Evolutionary conservation across 2,113 vertebrate species (phyloP), one percentile per base, ranked within the genome.

Genomic region (Laterallus jamaicensis): DNA sequence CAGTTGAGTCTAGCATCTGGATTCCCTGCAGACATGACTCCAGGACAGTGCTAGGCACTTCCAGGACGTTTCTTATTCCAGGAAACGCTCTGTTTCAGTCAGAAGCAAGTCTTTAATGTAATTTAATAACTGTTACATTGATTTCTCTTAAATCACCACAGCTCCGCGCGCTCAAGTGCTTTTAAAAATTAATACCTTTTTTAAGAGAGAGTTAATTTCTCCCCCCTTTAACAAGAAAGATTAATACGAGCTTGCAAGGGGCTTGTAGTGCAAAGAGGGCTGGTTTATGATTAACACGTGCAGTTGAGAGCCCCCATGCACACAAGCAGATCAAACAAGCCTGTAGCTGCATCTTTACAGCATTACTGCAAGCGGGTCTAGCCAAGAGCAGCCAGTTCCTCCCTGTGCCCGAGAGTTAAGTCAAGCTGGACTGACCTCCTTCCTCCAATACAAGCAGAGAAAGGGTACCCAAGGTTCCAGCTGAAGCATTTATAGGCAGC

Each of bases 111-210:
- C 83, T 64, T 88, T 59, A 26, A 26, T 58, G 29, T 78, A 94
- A 96, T 92, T 93, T 92, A 94, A 94, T 94, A 96, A 86, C 92
- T 64, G 70, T 11, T 87, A 18, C 74, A 96, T 94, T 87, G 93
- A 96, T 92, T 92, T 92, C 80, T 91, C 94, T 92, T 93, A 93
- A 96, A 97, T 94, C 92, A 86, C 79, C 47, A 5, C 73, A 26
- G 88, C 91, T 89, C 86, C 11, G 28, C 11, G 83, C 26, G 7
- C 56, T 15, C 54, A 77, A 86, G 87, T 47, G 15, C 90, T 93
- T 79, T 55, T 86, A 50, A 80, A 88, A 94, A 94, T 94, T 69
- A 95, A 85, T 62, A 40, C 47, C 39, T 81, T n/a, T 56, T 90
- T 90, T 13, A 93, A 95, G 55, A 83, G 83, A 2, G 32, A 84